These are phyloP conservation scores for Leptinotarsa haldemani DNA, from an alignment of 2,888 invertebrate genomes.

Conservation along the genomic window DNA sequence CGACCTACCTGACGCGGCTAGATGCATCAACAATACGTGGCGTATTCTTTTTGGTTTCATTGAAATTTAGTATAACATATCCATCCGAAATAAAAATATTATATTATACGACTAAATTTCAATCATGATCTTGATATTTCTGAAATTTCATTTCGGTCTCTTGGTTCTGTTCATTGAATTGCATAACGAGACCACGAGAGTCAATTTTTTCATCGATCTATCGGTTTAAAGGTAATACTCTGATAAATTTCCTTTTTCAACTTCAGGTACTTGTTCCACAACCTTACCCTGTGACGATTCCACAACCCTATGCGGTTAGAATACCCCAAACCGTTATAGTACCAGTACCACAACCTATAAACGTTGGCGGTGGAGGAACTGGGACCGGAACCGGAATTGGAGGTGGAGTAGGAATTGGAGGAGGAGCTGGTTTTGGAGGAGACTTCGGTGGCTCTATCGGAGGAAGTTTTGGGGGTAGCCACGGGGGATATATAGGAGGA, in stretches of 20 bases:
- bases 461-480: conserved; percentile 53
- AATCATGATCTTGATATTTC: too few relatives aligned
- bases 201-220: too few relatives aligned
- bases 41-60: too few relatives aligned
- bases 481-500: conserved; percentile 27
- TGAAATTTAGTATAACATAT: too few relatives aligned
- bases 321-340: conserved; percentile 54
- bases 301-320: conserved; percentile 55
- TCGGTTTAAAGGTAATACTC: too few relatives aligned
- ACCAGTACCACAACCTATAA: conserved; percentile 50
- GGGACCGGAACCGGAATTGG: conserved; percentile 35
- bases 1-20: too few relatives aligned
- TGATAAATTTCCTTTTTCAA: background rate
- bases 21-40: too few relatives aligned
- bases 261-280: conserved; percentile 51
- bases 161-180: too few relatives aligned
- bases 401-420: background rate
- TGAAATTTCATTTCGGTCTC: too few relatives aligned
- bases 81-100: too few relatives aligned
- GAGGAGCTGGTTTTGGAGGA: conserved; percentile 30
- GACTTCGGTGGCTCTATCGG: conserved; percentile 31
- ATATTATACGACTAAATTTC: too few relatives aligned
- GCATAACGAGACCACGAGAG: too few relatives aligned
- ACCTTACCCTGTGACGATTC: conserved; percentile 53
- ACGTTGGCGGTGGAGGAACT: conserved; percentile 41